phyloP scores from a whole-genome alignment of 2,888 invertebrate genomes.

The Drosophila multiciliata region DNA sequence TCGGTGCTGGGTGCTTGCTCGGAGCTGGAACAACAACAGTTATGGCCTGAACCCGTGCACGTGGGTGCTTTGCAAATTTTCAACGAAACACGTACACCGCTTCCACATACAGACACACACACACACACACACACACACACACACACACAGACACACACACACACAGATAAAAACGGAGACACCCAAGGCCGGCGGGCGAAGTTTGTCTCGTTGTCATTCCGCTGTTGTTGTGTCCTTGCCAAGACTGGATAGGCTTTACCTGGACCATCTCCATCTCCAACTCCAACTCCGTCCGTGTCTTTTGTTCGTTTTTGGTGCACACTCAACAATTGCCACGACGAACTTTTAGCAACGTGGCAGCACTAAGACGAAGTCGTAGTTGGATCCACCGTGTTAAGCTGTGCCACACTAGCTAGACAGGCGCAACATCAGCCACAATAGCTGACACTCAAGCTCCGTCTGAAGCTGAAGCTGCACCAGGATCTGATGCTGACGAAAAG shows the following conservation, averaged over 20 bases:
- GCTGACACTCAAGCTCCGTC: conserved; percentile 1
- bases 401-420: conserved; percentile 31
- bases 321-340: conserved; percentile 41
- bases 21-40: neutral
- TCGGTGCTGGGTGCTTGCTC: neutral
- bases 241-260: conserved; percentile 66
- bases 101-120: conserved; percentile 7
- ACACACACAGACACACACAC: neutral
- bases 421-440: neutral
- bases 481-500: conserved; percentile 11
- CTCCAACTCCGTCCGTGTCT: neutral
- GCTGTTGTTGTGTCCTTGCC: conserved; percentile 28
- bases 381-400: conserved; percentile 35
- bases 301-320: conserved; percentile 17
- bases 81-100: conserved; percentile 52
- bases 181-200: conserved; percentile 19
- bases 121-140: neutral
- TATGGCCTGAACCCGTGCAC: neutral
- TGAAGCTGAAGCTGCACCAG: conserved; percentile 19
- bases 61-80: conserved; percentile 26
- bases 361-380: conserved; percentile 9
- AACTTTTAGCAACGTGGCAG: conserved; percentile 34
- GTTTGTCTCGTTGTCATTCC: conserved; percentile 52
- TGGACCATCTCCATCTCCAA: conserved; percentile 19
- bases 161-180: neutral